These are phyloP conservation scores for Monochamus alternatus DNA, from an alignment of 2,888 invertebrate species.

Conservation along the genomic window DNA sequence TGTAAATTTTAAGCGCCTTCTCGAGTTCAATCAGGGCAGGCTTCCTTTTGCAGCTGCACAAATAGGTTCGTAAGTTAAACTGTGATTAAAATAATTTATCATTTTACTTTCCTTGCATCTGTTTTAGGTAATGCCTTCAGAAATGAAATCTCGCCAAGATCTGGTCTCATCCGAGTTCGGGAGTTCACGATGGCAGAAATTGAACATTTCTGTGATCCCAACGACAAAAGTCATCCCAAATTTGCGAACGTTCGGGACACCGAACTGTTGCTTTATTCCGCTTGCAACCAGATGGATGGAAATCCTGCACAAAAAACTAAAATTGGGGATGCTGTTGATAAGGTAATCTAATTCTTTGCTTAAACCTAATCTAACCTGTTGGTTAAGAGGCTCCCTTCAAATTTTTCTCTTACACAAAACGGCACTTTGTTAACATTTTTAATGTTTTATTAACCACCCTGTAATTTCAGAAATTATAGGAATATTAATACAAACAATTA, in stretches of 20 bases:
- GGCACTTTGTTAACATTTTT: too few relatives aligned
- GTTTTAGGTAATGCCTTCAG: slow-evolving; percentile 89
- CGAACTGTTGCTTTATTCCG: slow-evolving; percentile 90
- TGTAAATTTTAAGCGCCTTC: slow-evolving; percentile 97
- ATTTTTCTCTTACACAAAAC: too few relatives aligned
- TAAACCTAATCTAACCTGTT: too few relatives aligned
- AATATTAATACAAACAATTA: too few relatives aligned
- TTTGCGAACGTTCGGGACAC: slow-evolving; percentile 86
- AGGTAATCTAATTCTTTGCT: slow-evolving; percentile 66
- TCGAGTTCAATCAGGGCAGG: slow-evolving; percentile 97
- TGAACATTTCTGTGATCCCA: slow-evolving; percentile 98
- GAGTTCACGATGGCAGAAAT: slow-evolving; percentile 99
- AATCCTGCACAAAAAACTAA: slow-evolving; percentile 83
- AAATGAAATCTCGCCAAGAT: slow-evolving; percentile 99
- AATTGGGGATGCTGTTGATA: slow-evolving; percentile 91
- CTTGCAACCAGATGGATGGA: slow-evolving; percentile 98
- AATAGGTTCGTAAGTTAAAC: slow-evolving; percentile 79
- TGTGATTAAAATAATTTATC: not conserved
- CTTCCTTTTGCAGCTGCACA: slow-evolving; percentile 99
- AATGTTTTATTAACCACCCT: too few relatives aligned
- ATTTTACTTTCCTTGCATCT: too few relatives aligned
- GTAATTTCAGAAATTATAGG: too few relatives aligned
- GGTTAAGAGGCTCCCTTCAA: too few relatives aligned
- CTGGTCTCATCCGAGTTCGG: slow-evolving; percentile 94
- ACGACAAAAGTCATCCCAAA: slow-evolving; percentile 90